Base-by-base conservation (phyloP, 2,113 vertebrate species). In the Forbesichthys papilliferus region DNA sequence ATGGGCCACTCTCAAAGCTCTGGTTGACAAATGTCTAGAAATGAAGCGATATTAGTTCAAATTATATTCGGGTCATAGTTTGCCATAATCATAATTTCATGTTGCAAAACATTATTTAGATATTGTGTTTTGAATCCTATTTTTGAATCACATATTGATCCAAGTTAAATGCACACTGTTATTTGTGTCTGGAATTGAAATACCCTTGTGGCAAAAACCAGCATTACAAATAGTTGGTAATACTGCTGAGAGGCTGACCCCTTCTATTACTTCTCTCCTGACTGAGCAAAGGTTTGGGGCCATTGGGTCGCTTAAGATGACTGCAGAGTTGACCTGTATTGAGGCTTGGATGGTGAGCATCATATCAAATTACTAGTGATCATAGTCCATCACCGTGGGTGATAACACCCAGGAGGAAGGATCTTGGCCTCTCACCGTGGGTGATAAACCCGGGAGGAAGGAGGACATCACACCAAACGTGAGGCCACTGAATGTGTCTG, bases 391-490 rank as follows among this genome's bases (percentile, higher is more conserved):
- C 20, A 20, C 20, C 20, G 20, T 20, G 20, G 20, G 20, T 20
- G 20, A 20, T 20, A 16, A 16, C 16, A 3, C 78, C 71, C 60
- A 78, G 63, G 49, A 84, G 48, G 9, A 90, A 85, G 9, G 86
- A 91, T 5, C 34, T 11, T 14, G 51, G 0, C 3, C 3, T 69
- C 79, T 93, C 72, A 96, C 95, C 94, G 95, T 58, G 34, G 93
- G 93, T 57, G 64, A 61, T 68, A 69, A 13, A 3, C 78, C 71
- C 60, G 79, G 63, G 49, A 84, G 48, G 9, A 90, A 85, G 9
- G 87, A 91, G 1, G 68, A 85, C 5, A 95, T 42, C 36, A 42
- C 89, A 0, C 90, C 90, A 58, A 98, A 97, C 20, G 93, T 91
- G 60, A 96, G 68, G 36, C 95, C 95, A 18, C 75, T 82, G 86